Evolutionary conservation across 1,140 invertebrate species (phyloP), one percentile per base, ranked within the genome.

Genomic region (Pseudomyrmex flavicornis): DNA sequence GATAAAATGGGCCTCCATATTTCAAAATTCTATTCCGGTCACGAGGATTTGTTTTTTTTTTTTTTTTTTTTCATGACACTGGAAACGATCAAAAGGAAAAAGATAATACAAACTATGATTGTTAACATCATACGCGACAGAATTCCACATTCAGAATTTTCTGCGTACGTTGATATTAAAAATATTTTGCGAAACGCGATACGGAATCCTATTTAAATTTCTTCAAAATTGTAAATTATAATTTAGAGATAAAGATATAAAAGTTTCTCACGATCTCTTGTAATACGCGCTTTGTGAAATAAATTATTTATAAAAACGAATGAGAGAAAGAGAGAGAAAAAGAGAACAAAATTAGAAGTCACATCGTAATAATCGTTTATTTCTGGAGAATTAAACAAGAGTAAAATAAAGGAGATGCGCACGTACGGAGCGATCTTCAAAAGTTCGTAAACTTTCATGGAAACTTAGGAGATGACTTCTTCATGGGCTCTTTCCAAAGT

Each of bases 381-480:
- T 22, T 46, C 12, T 17, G 56, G 2, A 63, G 52, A 54, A 74
- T 54, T 62, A 17, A 63, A 63, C 58, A 75, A 63, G 15, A 35
- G 26, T 9, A 17, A 12, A 50, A 26, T 59, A 15, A 62, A 50
- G 1, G 13, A 10, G 17, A n/a, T 52, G 12, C 44, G 35, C n/a
- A 44, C n/a, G 17, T 44, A 58, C 56, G 61, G 44, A 26, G 17
- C 8, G 56, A 75, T 63, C 17, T 20, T 62, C 66, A 66, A 87
- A 87, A 87, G 65, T 87, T 87, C 26, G 66, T 77, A 74, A 85
- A 87, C 73, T 85, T 87, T 85, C 68, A 83, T 77, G 62, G 82
- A 83, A 83, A 85, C 84, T 85, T 77, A 72, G 48, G 20, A 15
- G 59, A 59, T 48, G 85, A 87, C 85, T 87, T 87, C 65, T 82